Percentiles rank a stretch among this genome's conserved stretches.
phyloP scores from a whole-genome alignment of 2,888 invertebrate species.

The Gari tellinella region DNA sequence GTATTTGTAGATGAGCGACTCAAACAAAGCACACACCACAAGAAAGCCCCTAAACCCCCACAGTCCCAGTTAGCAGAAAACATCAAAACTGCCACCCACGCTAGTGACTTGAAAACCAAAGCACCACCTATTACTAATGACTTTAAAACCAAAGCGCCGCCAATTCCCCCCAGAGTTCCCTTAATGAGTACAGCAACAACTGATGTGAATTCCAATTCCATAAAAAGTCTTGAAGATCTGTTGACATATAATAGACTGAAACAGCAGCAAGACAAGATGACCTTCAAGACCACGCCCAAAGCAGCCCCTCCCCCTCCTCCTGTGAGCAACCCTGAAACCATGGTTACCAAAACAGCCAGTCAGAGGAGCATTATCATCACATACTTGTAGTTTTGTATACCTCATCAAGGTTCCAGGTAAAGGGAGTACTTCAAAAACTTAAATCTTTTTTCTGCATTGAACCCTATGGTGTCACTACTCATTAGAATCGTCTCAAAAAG shows the following conservation, averaged over 20 bases:
- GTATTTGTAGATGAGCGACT: too few species aligned
- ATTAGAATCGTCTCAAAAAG: too few species aligned
- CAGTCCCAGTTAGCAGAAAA: too few species aligned
- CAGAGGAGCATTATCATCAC: constrained; percentile 69
- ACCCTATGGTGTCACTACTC: too few species aligned
- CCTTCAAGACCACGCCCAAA: constrained; percentile 44
- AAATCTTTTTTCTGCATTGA: too few species aligned
- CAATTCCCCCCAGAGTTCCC: constrained; percentile 41
- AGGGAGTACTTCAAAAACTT: too few species aligned
- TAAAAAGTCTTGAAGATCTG: constrained; percentile 64
- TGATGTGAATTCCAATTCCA: constrained; percentile 64
- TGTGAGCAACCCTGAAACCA: constrained; percentile 26
- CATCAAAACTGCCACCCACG: too few species aligned
- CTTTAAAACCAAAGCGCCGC: constrained; percentile 19
- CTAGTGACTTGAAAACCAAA: neutral
- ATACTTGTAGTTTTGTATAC: constrained; percentile 65
- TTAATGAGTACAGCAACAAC: constrained; percentile 4
- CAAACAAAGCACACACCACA: neutral
- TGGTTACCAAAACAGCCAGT: constrained; percentile 50
- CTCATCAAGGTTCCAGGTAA: too few species aligned
- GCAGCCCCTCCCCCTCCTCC: constrained; percentile 42
- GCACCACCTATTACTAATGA: too few species aligned
- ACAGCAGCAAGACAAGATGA: constrained; percentile 51
- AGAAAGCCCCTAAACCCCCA: neutral
- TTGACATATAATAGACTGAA: constrained; percentile 49